A percentile compares a stretch with the other conserved stretches of the same genome.
phyloP scores from a whole-genome alignment of 2,888 invertebrate genomes.

The Lapara coniferarum region DNA sequence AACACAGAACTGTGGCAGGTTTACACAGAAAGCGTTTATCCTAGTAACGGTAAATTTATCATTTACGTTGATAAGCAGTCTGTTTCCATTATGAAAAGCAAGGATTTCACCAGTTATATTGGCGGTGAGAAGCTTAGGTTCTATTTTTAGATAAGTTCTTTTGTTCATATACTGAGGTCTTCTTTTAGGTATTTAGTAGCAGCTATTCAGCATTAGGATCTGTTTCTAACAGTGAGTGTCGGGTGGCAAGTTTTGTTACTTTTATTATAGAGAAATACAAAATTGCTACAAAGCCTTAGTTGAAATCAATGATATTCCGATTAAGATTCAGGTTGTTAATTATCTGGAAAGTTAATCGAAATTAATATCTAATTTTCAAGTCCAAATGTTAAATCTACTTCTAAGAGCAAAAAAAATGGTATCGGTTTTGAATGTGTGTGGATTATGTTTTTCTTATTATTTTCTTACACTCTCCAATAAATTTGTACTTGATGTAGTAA shows the following conservation, averaged over 20 bases:
- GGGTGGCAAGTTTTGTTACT: neutral
- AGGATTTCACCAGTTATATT: slow-evolving; percentile 60
- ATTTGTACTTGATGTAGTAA: no score
- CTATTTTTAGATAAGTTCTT: slow-evolving; percentile 47
- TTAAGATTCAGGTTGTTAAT: no score
- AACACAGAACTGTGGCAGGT: slow-evolving; percentile 71
- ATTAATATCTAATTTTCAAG: no score
- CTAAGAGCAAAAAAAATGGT: no score
- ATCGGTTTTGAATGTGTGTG: no score
- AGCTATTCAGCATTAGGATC: neutral
- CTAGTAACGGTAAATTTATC: slow-evolving; percentile 60
- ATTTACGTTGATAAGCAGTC: slow-evolving; percentile 66
- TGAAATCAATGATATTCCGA: no score
- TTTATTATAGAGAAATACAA: no score
- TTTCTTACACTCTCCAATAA: neutral
- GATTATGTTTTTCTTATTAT: neutral
- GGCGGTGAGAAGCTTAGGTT: slow-evolving; percentile 68
- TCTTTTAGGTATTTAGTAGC: neutral
- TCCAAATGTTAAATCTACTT: no score
- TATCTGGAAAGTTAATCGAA: no score
- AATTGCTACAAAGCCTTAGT: no score
- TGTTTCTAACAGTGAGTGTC: neutral
- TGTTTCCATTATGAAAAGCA: slow-evolving; percentile 54
- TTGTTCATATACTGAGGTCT: neutral
- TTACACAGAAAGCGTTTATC: slow-evolving; percentile 51